Evolutionary conservation across 2,113 vertebrate species (phyloP).

Genomic region (Eptesicus fuscus): DNA sequence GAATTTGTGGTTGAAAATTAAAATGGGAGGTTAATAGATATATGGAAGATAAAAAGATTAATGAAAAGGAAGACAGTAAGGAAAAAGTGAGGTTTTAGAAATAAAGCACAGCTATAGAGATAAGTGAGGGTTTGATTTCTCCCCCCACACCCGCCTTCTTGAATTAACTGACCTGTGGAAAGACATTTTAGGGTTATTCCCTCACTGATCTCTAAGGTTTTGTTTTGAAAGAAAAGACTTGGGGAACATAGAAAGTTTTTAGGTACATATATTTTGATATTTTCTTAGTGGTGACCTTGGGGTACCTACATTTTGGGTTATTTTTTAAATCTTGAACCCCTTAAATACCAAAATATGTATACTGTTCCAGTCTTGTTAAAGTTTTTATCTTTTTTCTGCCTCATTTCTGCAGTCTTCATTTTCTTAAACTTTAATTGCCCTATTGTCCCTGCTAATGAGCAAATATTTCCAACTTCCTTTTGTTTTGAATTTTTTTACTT

Average conservation of each 20-base stretch:
- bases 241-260: background rate
- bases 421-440: constrained; percentile 17
- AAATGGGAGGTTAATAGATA: background rate
- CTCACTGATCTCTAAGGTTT: background rate
- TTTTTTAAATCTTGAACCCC: background rate
- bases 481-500: constrained; percentile 18
- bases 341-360: background rate
- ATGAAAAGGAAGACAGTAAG: background rate
- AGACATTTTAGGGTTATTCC: background rate
- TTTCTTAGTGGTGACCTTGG: constrained; percentile 25
- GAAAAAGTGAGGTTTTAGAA: constrained; percentile 14
- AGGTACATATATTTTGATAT: background rate
- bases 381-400: background rate
- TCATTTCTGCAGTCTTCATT: background rate
- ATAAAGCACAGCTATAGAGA: background rate
- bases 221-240: background rate
- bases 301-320: background rate
- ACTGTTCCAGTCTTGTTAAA: background rate
- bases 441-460: constrained; percentile 4
- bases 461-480: background rate
- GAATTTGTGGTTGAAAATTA: constrained; percentile 41
- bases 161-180: too few relatives aligned
- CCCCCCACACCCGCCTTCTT: too few relatives aligned
- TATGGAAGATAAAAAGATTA: background rate
- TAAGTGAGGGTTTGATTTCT: background rate